Conservation (phyloP, 2,888 invertebrate species). For the Nemapogon koenigi region DNA sequence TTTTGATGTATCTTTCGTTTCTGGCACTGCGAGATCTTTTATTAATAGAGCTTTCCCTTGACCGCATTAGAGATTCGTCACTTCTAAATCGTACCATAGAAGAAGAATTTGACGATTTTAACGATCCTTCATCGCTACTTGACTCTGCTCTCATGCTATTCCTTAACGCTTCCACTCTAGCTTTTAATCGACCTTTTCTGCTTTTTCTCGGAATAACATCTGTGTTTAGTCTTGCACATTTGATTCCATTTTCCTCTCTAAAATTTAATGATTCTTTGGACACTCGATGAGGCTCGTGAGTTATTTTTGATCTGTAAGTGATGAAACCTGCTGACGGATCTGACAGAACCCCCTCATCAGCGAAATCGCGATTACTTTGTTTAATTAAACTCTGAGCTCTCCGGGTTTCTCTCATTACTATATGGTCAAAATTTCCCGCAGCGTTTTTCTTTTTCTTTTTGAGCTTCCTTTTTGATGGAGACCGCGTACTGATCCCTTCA, state of each 20-base stretch:
- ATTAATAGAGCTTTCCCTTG: slow-evolving; percentile 64
- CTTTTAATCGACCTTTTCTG: slow-evolving; percentile 68
- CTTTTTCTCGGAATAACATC: slow-evolving; percentile 61
- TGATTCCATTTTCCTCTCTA: not conserved
- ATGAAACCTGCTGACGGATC: slow-evolving; percentile 63
- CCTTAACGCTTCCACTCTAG: slow-evolving; percentile 70
- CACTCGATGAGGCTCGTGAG: slow-evolving; percentile 31
- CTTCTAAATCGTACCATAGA: slow-evolving; percentile 72
- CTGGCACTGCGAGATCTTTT: slow-evolving; percentile 75
- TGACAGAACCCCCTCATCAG: slow-evolving; percentile 63
- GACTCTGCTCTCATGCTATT: slow-evolving; percentile 68
- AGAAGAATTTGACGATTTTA: slow-evolving; percentile 69
- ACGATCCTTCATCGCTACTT: slow-evolving; percentile 76
- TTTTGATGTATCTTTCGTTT: slow-evolving; percentile 80
- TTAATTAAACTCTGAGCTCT: slow-evolving; percentile 56
- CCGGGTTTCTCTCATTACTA: slow-evolving; percentile 63
- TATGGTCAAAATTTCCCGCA: slow-evolving; percentile 70
- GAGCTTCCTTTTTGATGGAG: slow-evolving; percentile 46
- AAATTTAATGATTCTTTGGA: slow-evolving; percentile 39
- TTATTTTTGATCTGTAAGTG: slow-evolving; percentile 41
- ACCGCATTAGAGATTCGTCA: slow-evolving; percentile 71
- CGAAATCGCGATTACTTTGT: slow-evolving; percentile 35
- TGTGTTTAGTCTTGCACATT: slow-evolving; percentile 42
- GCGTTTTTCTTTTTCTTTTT: slow-evolving; percentile 63
- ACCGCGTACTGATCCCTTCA: slow-evolving; percentile 46